Evolutionary conservation across 92 coral and sea anemone genomes (phyloP).

Genomic region (Phenganax subtilis): DNA sequence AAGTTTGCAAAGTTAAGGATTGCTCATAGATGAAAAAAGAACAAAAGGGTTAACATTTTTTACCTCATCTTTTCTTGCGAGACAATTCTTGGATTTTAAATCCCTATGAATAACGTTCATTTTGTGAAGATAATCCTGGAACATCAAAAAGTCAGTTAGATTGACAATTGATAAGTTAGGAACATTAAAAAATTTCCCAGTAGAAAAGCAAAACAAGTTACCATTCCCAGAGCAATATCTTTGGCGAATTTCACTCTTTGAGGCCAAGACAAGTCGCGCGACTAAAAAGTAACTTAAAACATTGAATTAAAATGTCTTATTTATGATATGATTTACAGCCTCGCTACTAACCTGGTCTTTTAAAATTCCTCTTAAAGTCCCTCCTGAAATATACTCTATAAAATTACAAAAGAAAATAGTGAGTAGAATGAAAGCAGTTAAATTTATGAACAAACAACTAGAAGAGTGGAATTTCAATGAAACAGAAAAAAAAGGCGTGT

Average conservation of each 20-base stretch:
- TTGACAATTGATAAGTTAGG: background rate
- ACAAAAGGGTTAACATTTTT: background rate
- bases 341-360: conserved; percentile 66
- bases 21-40: too few species aligned
- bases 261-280: conserved; percentile 73
- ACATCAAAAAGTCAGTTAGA: conserved; percentile 19
- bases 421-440: background rate
- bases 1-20: too few species aligned
- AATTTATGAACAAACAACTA: background rate
- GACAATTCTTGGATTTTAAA: conserved; percentile 85
- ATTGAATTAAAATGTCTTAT: background rate
- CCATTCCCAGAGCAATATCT: conserved; percentile 99
- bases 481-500: background rate
- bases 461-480: background rate
- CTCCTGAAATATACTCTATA: conserved; percentile 79
- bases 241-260: conserved; percentile 86
- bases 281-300: conserved; percentile 27
- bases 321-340: background rate
- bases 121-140: conserved; percentile 83
- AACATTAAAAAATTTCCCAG: background rate
- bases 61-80: conserved; percentile 81
- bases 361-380: conserved; percentile 64
- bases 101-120: conserved; percentile 98
- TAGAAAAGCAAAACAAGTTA: conserved; percentile 32
- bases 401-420: background rate